phyloP scores from a whole-genome alignment of 2,113 vertebrate genomes.

The Cyanoramphus novaezelandiae region DNA sequence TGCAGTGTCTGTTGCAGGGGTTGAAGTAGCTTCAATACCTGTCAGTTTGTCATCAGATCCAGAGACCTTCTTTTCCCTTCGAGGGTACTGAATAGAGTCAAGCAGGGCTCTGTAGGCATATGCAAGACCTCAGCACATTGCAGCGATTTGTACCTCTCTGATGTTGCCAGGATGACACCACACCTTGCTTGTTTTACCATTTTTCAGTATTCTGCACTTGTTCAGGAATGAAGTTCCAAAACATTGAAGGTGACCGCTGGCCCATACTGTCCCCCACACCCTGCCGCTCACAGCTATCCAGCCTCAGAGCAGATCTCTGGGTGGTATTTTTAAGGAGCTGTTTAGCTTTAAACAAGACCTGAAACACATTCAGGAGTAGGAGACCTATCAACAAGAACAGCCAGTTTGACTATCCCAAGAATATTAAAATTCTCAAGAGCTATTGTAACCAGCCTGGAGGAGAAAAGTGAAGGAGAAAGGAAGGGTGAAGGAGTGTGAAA shows the following conservation, averaged over 20 bases:
- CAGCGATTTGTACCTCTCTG: not conserved
- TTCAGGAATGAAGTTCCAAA: not conserved
- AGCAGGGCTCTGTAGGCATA: not conserved
- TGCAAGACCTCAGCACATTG: not conserved
- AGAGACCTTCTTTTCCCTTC: not conserved
- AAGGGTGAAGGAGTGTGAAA: not conserved
- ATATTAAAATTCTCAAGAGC: not conserved
- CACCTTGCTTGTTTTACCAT: not conserved
- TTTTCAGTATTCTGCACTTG: not conserved
- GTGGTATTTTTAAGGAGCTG: not conserved
- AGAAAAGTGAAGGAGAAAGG: not conserved
- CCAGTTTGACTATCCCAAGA: not conserved
- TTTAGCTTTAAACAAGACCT: not conserved
- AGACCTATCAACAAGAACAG: not conserved
- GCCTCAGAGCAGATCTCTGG: not conserved
- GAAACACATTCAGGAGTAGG: not conserved
- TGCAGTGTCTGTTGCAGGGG: rapidly evolving
- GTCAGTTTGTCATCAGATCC: not conserved
- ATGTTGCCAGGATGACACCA: not conserved
- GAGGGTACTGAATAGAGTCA: not conserved
- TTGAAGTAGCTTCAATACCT: not conserved
- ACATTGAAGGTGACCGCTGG: not conserved
- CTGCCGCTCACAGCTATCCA: not conserved
- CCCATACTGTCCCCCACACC: rapidly evolving
- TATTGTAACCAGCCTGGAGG: not conserved